Percentiles rank a stretch among this genome's conserved stretches.
Evolutionary conservation across 2,888 invertebrate species (phyloP).

Genomic region (Sepiola atlantica): DNA sequence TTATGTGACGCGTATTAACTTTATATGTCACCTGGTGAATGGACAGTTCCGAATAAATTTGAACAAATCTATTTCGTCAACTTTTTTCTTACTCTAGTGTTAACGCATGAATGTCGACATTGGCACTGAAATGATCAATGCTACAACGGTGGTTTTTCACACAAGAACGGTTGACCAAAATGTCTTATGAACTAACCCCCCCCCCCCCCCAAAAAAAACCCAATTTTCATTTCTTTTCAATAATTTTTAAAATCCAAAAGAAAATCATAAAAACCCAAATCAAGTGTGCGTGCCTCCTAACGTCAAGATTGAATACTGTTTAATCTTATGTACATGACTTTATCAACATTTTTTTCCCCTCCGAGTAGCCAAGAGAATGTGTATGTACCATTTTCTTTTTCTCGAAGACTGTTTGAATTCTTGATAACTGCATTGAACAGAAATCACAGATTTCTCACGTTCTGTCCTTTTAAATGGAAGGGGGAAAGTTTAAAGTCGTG

Average conservation of each 20-base stretch:
- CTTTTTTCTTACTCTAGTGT: too few relatives aligned
- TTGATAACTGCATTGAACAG: slow-evolving; percentile 4
- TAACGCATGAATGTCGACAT: too few relatives aligned
- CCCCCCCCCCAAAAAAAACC: too few relatives aligned
- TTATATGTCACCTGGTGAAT: too few relatives aligned
- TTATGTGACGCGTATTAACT: too few relatives aligned
- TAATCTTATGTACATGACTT: slow-evolving; percentile 32
- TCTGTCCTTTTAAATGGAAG: neutral
- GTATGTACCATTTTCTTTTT: slow-evolving; percentile 5
- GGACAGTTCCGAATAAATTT: too few relatives aligned
- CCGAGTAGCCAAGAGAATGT: neutral
- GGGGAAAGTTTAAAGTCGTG: neutral
- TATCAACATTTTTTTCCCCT: neutral
- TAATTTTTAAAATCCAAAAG: neutral
- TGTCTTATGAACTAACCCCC: too few relatives aligned
- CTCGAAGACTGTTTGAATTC: neutral
- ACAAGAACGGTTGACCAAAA: neutral
- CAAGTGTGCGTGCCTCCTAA: neutral
- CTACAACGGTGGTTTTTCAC: too few relatives aligned
- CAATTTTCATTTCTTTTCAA: too few relatives aligned
- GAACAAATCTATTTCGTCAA: too few relatives aligned
- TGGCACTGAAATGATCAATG: too few relatives aligned
- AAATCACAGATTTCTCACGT: neutral
- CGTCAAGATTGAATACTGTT: slow-evolving; percentile 18
- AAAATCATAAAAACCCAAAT: neutral